phyloP scores from a whole-genome alignment of 1,140 invertebrate species.

The Apis laboriosa region DNA sequence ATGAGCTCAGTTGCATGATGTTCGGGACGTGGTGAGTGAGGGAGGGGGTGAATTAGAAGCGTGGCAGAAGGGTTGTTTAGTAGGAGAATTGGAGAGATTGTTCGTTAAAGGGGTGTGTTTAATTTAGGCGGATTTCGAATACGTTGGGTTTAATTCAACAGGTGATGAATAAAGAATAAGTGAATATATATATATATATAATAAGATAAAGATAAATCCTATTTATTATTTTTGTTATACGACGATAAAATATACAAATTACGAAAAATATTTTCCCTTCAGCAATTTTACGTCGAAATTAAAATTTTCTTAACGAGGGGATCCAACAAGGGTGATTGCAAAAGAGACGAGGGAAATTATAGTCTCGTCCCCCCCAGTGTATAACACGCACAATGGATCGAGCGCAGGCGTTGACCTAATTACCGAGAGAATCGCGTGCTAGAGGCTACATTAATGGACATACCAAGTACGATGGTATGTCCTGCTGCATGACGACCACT shows the following conservation, averaged over 20 bases:
- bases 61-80: background rate
- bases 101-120: background rate
- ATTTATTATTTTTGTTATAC: background rate
- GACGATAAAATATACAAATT: too few species aligned
- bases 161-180: background rate
- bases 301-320: background rate
- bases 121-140: background rate
- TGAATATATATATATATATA: background rate
- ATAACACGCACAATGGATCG: conserved; percentile 35
- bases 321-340: background rate
- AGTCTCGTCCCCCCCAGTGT: background rate
- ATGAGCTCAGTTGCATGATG: background rate
- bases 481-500: conserved; percentile 21
- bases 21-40: too few species aligned
- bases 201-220: background rate
- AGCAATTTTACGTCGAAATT: background rate
- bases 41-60: too few species aligned
- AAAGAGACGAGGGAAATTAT: conserved; percentile 32
- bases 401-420: conserved; percentile 58
- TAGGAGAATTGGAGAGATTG: background rate
- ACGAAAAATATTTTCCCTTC: too few species aligned
- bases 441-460: conserved; percentile 49
- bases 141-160: conserved; percentile 5
- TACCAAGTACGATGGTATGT: conserved; percentile 44
- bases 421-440: conserved; percentile 43